Base-by-base conservation (phyloP, 2,797 vertebrate genomes). In the Fratercula arctica region DNA sequence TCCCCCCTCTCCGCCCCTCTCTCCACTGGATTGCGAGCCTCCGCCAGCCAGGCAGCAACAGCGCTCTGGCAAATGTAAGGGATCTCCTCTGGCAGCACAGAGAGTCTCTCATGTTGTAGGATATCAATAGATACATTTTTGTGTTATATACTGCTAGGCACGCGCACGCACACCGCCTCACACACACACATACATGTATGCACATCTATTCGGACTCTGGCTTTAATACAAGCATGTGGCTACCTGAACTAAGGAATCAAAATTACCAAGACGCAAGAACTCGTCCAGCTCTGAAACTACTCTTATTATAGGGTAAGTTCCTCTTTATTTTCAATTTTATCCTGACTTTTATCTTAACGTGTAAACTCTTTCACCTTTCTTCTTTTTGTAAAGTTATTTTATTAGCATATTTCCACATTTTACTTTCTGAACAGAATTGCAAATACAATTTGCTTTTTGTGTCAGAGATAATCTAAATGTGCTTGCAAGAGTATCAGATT, bases 261-360 rank as follows among this genome's bases (percentile, higher is more conserved):
- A 85, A 96, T 85, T 51, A 95, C 97, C 97, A 96, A 97, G 97
- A 96, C 95, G 96, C 91, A 60, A 81, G 94, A 97, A 95, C 94
- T 95, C 96, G 89, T 95, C 87, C 94, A 68, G 93, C 97, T 96
- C 93, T 72, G 87, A 97, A 98, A 96, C 97, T 89, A 95, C 95
- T 95, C 82, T 89, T 79, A 96, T 89, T 79, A 96, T 93, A 92
- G 80, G 99, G 99, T 99, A 98, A 99, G 99, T 99, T 98, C 77
- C 57, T 90, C 50, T 80, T 87, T 89, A 93, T 94, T 82, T 91
- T 69, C 20, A 46, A 87, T 96, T 95, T 88, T 89, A 86, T 61
- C 48, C 31, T 60, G 56, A 39, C 21, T 93, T 90, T 85, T 70
- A 63, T 29, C 50, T 88, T 85, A 79, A 70, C 28, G 3, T 70